Base-by-base conservation (phyloP, 2,113 vertebrate genomes). In the Vulpes vulpes region DNA sequence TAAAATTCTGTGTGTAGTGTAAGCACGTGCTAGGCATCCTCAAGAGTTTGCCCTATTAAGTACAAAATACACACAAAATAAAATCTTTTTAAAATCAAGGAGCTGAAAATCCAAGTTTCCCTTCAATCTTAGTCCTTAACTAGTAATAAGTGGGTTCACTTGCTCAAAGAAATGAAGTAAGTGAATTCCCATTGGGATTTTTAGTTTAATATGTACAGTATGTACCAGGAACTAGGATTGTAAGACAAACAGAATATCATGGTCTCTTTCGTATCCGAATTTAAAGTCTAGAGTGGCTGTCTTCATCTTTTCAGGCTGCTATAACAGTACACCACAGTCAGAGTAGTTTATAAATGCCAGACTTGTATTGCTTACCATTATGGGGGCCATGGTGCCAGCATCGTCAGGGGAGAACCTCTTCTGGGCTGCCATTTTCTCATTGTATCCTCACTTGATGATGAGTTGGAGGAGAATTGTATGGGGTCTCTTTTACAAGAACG, bases 91-190 rank as follows among this genome's bases (percentile, higher is more conserved):
- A 73, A 59, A 82, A 71, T 83, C 53, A 25, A 57, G 27, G 25
- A 65, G 4, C 30, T 79, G 88, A 23, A 93, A 91, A 55, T 51
- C 2, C 3, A 81, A 71, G 8, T 59, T 82, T 71, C 30, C 60
- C 11, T 57, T 55, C n/a, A 69, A 23, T 23, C 53, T 91, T 22
- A 67, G 74, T 51, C 55, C n/a, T 74, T 79, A 51, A 25, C 19
- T 64, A 92, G 51, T 57, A 88, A 32, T 79, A 89, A 62, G 43
- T 82, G 53, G 5, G 9, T 65, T 89, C n/a, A 55, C 23, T 65
- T n/a, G n/a, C n/a, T 90, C 43, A 95, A 49, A 69, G 43, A 27
- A 19, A 93, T 38, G 83, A 95, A 59, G 22, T 19, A 81, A 87
- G 11, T 30, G 9, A 67, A 87, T 79, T 93, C 3, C 62, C 27